phyloP scores from a whole-genome alignment of 2,113 vertebrate species.

The Microtus montanus region DNA sequence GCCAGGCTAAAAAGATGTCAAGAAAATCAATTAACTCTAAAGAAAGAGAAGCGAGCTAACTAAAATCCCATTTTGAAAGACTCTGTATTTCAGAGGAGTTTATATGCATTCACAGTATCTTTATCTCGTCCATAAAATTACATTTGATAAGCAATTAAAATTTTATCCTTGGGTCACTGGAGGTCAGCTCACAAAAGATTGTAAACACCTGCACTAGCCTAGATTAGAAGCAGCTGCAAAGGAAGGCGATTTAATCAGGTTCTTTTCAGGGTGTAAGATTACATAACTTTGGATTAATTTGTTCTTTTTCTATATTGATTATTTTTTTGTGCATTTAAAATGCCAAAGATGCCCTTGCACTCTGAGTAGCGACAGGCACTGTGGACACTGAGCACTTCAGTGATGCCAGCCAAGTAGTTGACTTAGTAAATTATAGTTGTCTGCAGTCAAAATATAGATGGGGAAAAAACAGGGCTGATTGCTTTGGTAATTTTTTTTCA shows the following conservation, averaged over 20 bases:
- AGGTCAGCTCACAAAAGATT: constrained; percentile 74
- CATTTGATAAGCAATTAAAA: constrained; percentile 87
- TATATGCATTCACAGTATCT: constrained; percentile 85
- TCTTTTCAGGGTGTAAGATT: constrained; percentile 65
- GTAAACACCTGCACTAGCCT: constrained; percentile 75
- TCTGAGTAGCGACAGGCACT: constrained; percentile 76
- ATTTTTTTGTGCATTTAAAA: constrained; percentile 69
- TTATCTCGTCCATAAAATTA: constrained; percentile 87
- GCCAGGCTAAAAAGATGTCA: constrained; percentile 93
- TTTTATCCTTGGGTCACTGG: constrained; percentile 75
- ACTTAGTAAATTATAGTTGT: constrained; percentile 82
- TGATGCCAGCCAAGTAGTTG: constrained; percentile 82
- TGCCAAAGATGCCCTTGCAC: constrained; percentile 77
- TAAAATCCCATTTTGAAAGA: constrained; percentile 87
- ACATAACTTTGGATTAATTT: constrained; percentile 78
- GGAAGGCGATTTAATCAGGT: constrained; percentile 65
- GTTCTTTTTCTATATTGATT: constrained; percentile 81
- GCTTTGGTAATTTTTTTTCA: constrained; percentile 68
- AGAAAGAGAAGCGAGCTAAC: constrained; percentile 88
- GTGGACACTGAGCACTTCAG: constrained; percentile 72
- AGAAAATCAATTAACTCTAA: constrained; percentile 92
- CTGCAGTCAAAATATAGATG: constrained; percentile 76
- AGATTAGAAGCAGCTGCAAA: constrained; percentile 65
- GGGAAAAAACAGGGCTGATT: constrained; percentile 68
- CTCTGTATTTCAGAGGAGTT: constrained; percentile 86